Evolutionary conservation across 2,113 vertebrate genomes (phyloP), one percentile per base, ranked within the genome.

Genomic region (Boulengerochromis microlepis): DNA sequence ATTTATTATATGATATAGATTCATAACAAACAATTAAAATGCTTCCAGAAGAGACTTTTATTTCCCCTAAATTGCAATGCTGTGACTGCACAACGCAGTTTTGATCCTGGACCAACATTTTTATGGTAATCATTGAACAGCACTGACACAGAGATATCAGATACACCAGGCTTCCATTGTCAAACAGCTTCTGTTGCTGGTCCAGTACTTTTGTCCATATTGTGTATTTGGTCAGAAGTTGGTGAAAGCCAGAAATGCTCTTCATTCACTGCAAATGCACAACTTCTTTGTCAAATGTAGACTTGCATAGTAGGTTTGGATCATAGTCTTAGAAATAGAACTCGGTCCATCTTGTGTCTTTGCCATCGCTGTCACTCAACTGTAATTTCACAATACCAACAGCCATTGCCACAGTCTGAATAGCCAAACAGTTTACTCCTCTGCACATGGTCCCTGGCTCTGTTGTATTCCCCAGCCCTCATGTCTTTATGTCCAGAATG

Each of bases 281-380:
- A 26, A 45, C 38, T 26, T 74, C 40, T 76, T 47, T 29, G 22
- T 26, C 40, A 45, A 11, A 76, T 29, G 15, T 47, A 76, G 40
- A 47, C 22, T 76, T 10, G 15, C 24, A 45, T 47, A 18, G 24
- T 12, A 50, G 18, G 71, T 76, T 31, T 78, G 10, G 24, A 50
- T 78, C 56, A 52, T n/a, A 76, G 26, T 54, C 33, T 40, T n/a
- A 47, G 42, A n/a, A 80, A 56, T 52, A 38, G 7, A 24, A 86
- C 50, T 52, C 13, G 6, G 15, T 33, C 18, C 61, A 69, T 85
- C 31, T 29, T 66, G 19, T 82, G 33, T 84, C 57, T 66, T 64
- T 87, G 26, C 85, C 82, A 81, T 74, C 8, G 2, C 35, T 81
- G 86, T 90, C 84, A 83, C 59, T 87, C 89, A 87, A 1, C 61